phyloP scores from a whole-genome alignment of 1,140 invertebrate species.

The Caenorhabditis elegans region WBcel235 BX284605.5:14986001-14986500 shows the following conservation, averaged over 20 bases:
- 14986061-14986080: too few relatives aligned
- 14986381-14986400: constrained; percentile 63
- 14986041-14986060: background rate
- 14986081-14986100: too few relatives aligned
- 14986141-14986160: too few relatives aligned
- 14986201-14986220: constrained; percentile 12
- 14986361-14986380: constrained; percentile 68
- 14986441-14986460: constrained; percentile 54
- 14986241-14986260: constrained; percentile 67
- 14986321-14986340: background rate
- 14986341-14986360: constrained; percentile 67
- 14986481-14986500: constrained; percentile 42
- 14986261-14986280: constrained; percentile 69
- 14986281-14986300: constrained; percentile 65
- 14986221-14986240: constrained; percentile 56
- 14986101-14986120: too few relatives aligned
- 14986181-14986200: background rate
- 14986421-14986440: constrained; percentile 52
- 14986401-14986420: constrained; percentile 52
- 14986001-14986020: constrained; percentile 37
- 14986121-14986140: too few relatives aligned
- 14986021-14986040: too few relatives aligned
- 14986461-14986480: constrained; percentile 47
- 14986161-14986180: too few relatives aligned
- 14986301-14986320: constrained; percentile 68